Evolutionary conservation across 1,140 invertebrate species (phyloP).

Genomic region (Triops longicaudatus): DNA sequence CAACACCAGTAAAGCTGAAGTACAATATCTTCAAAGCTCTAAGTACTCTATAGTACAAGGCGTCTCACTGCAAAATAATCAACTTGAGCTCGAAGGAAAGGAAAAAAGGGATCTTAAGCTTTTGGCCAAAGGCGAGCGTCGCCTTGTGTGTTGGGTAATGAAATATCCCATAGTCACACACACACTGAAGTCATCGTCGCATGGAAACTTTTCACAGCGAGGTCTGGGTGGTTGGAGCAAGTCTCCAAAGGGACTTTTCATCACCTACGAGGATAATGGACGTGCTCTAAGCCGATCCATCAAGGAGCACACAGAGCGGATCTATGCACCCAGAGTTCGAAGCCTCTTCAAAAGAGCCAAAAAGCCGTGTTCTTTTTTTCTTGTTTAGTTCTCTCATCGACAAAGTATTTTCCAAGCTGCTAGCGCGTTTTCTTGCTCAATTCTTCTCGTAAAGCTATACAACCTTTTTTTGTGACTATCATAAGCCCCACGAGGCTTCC

Average conservation of each 20-base stretch:
- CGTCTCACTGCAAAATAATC: too few species aligned
- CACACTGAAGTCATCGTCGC: not conserved
- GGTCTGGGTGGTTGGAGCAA: slow-evolving; percentile 12
- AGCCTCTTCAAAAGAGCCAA: not conserved
- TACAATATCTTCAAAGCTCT: too few species aligned
- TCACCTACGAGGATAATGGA: slow-evolving; percentile 1
- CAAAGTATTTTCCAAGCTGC: not conserved
- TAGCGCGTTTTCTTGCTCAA: not conserved
- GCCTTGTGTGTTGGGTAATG: not conserved
- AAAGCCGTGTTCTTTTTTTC: not conserved
- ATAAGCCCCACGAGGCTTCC: not conserved
- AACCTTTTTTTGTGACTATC: not conserved
- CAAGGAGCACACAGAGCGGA: not conserved
- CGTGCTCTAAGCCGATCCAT: slow-evolving; percentile 5
- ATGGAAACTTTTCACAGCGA: not conserved
- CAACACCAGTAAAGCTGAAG: too few species aligned
- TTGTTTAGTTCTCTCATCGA: not conserved
- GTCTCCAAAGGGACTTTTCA: slow-evolving; percentile 2
- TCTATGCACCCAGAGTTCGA: not conserved
- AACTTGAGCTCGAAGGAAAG: too few species aligned
- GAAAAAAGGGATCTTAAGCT: not conserved
- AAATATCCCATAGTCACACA: slow-evolving; percentile 2
- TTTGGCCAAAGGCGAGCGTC: not conserved
- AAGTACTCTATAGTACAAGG: too few species aligned
- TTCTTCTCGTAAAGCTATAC: not conserved